Base-by-base conservation (phyloP, 2,888 invertebrate genomes). In the Bellardia bayeri region DNA sequence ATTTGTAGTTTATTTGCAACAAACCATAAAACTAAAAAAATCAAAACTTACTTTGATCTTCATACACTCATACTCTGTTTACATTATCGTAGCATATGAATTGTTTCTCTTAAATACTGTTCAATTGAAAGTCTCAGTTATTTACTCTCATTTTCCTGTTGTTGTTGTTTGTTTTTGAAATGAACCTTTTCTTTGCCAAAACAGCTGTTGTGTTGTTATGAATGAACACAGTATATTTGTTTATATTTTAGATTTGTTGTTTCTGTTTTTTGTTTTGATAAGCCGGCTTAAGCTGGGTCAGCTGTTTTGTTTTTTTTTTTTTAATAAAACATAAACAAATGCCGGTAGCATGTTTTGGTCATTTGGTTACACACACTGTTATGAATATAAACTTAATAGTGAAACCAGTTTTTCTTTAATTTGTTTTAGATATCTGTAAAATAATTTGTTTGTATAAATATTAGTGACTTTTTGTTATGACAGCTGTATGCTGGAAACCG, bases 291-390 rank as follows among this genome's bases (percentile, higher is more conserved):
- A 51, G 54, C 8, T 58, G 74, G 85, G 85, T 85, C 87, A 85
- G 87, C 85, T 85, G 87, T 87, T 87, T 64, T 33, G 7, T 58
- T 68, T 16, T 45, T 51, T 54, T 71, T 54, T 78, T 66, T 66
- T 51, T 81, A 42, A 8, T 8, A 56, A 72, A 75, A 68, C 58
- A 78, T 16, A 68, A 74, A 85, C 23, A 75, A 82, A 85, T 75
- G 87, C 87, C 87, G 87, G 87, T 85, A 87, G 81, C 74, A 30
- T 63, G 82, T 85, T 82, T 82, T 85, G 87, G 87, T 85, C 87
- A 85, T 63, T 87, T 78, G 42, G 51, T 63, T 71, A 56, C 49
- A 66, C 58, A 56, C 61, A 42, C 37, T 49, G 5, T n/a, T 75
- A 30, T 5, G 8, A 40, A 5, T n/a, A 33, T 58, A 63, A 45